Evolutionary conservation across 2,113 vertebrate species (phyloP).

Genomic region (Scartelaos histophorus): DNA sequence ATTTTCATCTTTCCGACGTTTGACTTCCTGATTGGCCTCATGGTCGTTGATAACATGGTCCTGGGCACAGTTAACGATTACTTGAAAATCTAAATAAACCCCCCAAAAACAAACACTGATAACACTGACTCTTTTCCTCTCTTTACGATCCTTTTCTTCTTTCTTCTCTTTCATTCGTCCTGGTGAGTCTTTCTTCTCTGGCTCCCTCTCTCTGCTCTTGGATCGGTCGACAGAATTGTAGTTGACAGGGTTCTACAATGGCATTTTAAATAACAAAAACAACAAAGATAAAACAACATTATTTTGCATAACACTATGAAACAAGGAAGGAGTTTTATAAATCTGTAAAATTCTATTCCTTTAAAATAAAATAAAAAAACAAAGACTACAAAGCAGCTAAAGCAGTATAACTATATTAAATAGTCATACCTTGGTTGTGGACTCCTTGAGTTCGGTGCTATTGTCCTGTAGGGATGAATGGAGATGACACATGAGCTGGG

Average conservation of each 20-base stretch:
- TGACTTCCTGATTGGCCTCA: constrained; percentile 85
- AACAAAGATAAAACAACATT: background rate
- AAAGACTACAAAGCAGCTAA: background rate
- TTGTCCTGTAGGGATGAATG: constrained; percentile 99
- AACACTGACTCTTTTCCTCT: constrained; percentile 70
- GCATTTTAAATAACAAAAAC: constrained; percentile 43
- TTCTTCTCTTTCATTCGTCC: constrained; percentile 76
- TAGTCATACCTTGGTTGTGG: constrained; percentile 87
- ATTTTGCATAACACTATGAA: background rate
- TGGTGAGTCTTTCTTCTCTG: constrained; percentile 72
- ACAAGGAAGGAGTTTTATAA: too few relatives aligned
- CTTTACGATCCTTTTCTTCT: constrained; percentile 75
- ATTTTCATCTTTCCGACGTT: constrained; percentile 92
- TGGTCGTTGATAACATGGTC: constrained; percentile 85
- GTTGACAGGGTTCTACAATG: constrained; percentile 67
- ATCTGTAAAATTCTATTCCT: too few relatives aligned
- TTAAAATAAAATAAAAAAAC: too few relatives aligned
- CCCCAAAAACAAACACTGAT: too few relatives aligned
- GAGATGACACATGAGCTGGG: constrained; percentile 99
- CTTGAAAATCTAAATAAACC: background rate
- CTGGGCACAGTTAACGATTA: constrained; percentile 58
- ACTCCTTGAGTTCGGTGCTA: constrained; percentile 98
- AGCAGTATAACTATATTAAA: background rate
- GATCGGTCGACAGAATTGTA: constrained; percentile 73
- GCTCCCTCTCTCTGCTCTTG: constrained; percentile 77